A percentile compares a stretch with the other conserved stretches of the same genome.
phyloP scores from a whole-genome alignment of 2,888 invertebrate species.

The Cyrtodaria siliqua region DNA sequence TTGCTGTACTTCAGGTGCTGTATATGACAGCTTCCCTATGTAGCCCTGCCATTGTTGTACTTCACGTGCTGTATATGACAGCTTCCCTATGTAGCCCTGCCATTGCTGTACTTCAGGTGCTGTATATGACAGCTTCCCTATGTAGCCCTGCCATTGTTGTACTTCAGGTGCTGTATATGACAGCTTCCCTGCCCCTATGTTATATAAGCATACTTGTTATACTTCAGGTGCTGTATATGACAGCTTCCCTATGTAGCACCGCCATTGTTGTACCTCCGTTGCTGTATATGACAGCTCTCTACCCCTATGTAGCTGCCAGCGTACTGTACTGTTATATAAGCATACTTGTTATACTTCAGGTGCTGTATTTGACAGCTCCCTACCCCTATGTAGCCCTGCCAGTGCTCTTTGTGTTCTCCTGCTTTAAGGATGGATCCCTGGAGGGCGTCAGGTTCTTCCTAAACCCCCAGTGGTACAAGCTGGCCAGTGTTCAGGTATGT shows the following conservation, averaged over 20 bases:
- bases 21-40: too few species aligned
- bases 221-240: too few species aligned
- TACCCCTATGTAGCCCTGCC: slow-evolving; percentile 67
- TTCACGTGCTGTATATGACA: too few species aligned
- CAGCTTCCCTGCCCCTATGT: too few species aligned
- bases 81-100: too few species aligned
- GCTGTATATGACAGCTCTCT: slow-evolving; percentile 67
- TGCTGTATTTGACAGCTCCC: slow-evolving; percentile 68
- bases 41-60: too few species aligned
- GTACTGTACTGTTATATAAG: slow-evolving; percentile 62
- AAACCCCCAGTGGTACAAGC: slow-evolving; percentile 75
- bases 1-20: too few species aligned
- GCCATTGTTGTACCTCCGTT: slow-evolving; percentile 4
- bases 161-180: too few species aligned
- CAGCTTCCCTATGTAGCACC: neutral
- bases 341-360: slow-evolving; percentile 67
- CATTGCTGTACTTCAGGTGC: too few species aligned
- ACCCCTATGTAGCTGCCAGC: slow-evolving; percentile 65
- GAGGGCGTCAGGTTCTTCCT: slow-evolving; percentile 75
- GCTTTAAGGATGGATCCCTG: slow-evolving; percentile 73
- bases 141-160: too few species aligned
- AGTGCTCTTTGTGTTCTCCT: slow-evolving; percentile 66
- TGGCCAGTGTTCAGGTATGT: slow-evolving; percentile 74
- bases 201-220: too few species aligned
- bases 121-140: too few species aligned